phyloP scores from a whole-genome alignment of 2,113 vertebrate genomes.

The Poeciliopsis retropinna region DNA sequence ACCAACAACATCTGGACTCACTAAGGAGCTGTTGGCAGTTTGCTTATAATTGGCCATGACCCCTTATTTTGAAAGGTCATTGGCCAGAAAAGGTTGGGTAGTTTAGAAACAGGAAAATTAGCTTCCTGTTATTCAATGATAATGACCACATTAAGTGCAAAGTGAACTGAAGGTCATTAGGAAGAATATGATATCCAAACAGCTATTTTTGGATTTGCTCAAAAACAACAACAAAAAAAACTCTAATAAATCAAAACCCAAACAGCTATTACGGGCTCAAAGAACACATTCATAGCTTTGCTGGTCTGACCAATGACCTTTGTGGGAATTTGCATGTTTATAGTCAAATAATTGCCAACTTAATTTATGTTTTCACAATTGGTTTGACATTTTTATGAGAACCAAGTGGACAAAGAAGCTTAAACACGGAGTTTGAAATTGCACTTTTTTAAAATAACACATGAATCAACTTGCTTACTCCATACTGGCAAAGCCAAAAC shows the following conservation, averaged over 20 bases:
- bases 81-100: conserved; percentile 70
- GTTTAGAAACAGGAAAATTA: conserved; percentile 77
- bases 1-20: conserved; percentile 71
- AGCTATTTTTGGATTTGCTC: neutral
- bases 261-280: neutral
- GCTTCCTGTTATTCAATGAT: conserved; percentile 81
- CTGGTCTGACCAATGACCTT: neutral
- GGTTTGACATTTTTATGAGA: conserved; percentile 12
- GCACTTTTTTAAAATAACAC: neutral
- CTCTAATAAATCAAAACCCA: neutral
- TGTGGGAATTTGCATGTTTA: neutral
- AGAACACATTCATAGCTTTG: neutral
- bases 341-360: conserved; percentile 4
- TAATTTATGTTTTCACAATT: conserved; percentile 4
- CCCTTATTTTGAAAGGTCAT: conserved; percentile 74
- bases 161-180: conserved; percentile 68
- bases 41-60: conserved; percentile 75
- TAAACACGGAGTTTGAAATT: neutral
- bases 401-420: conserved; percentile 1
- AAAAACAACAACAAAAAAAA: conserved; percentile 33
- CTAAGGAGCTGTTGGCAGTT: conserved; percentile 70
- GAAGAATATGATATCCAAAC: conserved; percentile 39
- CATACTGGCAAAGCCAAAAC: conserved; percentile 4
- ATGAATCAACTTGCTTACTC: neutral
- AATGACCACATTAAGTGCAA: conserved; percentile 73